A percentile compares a stretch with the other conserved stretches of the same genome.
Conservation (phyloP, 1,140 invertebrate genomes). For the Listronotus oregonensis region DNA sequence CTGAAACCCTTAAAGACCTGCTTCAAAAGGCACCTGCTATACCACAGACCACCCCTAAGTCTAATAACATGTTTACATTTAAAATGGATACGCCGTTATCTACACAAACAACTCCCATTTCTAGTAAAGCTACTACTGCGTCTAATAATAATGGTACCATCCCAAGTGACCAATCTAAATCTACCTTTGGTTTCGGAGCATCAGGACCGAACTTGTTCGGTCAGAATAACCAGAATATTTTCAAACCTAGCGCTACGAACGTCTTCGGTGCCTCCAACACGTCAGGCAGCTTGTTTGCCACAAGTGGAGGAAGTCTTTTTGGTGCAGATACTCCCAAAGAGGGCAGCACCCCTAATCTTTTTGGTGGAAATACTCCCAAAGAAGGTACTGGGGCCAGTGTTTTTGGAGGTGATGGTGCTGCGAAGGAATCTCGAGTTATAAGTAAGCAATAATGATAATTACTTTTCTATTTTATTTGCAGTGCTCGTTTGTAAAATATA, state of each 20-base stretch:
- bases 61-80: too few relatives aligned
- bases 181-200: too few relatives aligned
- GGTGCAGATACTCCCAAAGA: slow-evolving; percentile 18
- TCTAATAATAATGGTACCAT: too few relatives aligned
- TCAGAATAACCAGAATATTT: too few relatives aligned
- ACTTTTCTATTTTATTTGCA: too few relatives aligned
- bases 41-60: not conserved
- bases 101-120: too few relatives aligned
- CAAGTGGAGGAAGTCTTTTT: not conserved
- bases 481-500: too few relatives aligned
- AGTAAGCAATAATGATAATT: too few relatives aligned
- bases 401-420: not conserved
- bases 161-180: not conserved
- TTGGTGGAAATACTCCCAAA: not conserved
- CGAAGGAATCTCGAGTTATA: not conserved
- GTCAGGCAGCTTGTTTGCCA: not conserved
- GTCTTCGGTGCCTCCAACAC: not conserved
- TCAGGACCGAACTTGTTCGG: too few relatives aligned
- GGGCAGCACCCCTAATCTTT: slow-evolving; percentile 14
- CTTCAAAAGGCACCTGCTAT: not conserved
- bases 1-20: not conserved
- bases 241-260: not conserved
- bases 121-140: too few relatives aligned
- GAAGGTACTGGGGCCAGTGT: not conserved
- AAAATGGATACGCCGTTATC: too few relatives aligned